Base-by-base conservation (phyloP, 2,797 vertebrate genomes). In the Adrianichthys oophorus region DNA sequence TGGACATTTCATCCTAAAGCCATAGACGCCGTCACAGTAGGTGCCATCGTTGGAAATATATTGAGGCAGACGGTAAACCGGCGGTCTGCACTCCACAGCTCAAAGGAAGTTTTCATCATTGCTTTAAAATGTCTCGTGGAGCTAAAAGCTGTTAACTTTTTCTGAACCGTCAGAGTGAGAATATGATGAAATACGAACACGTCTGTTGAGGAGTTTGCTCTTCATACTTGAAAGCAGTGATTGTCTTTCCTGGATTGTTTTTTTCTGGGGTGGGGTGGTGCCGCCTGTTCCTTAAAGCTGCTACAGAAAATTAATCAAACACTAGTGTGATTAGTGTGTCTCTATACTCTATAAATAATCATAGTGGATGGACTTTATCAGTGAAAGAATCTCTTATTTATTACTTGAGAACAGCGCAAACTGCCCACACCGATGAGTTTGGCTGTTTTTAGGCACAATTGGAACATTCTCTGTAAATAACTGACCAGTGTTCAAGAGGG, bases 271-370 rank as follows among this genome's bases (percentile, higher is more conserved):
- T 29, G 6, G 7, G 63, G 82, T 44, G 81, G 19, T 21, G 19
- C 19, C 89, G 83, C 78, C 85, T 90, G 88, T 68, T 84, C 85
- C 89, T 78, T 56, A 51, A 90, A 90, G 89, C 91, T 92, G 92
- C 91, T 92, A 90, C 86, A 86, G 78, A 87, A 87, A 29, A 76
- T 80, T 78, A 91, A 92, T 92, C 75, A 72, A 76, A 92, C 92
- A 91, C 90, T 90, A 85, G 87, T 90, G 85, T 91, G 88, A 89
- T 88, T 83, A 86, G 85, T 88, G 90, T 73, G 68, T 65, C 72
- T 8, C 46, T 72, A 76, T 92, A 50, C 72, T 8, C 48, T 72
- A 76, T 92, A 50, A 46, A 15, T 53, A 62, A 66, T 78, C 43
- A 74, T 59, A 61, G 60, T 76, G 53, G 74, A n/a, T 73, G 79